These are phyloP conservation scores for Mythimna vitellina DNA, from an alignment of 2,888 invertebrate species.

Conservation along the genomic window DNA sequence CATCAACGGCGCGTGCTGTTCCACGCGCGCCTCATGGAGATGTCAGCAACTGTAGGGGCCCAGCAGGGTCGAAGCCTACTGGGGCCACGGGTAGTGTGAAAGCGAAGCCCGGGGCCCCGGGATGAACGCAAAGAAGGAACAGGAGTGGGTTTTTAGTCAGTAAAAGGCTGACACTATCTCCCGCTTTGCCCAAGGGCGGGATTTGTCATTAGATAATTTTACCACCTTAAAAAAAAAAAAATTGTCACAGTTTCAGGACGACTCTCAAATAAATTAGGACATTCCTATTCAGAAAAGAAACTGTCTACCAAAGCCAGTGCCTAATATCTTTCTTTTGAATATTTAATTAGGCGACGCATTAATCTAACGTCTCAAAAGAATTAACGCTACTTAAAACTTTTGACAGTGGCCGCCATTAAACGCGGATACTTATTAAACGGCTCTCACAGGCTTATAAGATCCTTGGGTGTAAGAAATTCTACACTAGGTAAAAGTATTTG, in stretches of 20 bases:
- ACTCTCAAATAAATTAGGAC: conserved; percentile 42
- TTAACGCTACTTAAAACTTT: conserved; percentile 67
- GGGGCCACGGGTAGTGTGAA: too few relatives aligned
- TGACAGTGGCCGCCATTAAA: conserved; percentile 66
- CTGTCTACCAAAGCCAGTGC: conserved; percentile 32
- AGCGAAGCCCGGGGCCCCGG: too few relatives aligned
- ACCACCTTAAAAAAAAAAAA: too few relatives aligned
- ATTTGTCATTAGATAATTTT: too few relatives aligned
- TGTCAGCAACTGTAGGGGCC: too few relatives aligned
- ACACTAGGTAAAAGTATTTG: neutral
- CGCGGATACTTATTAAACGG: conserved; percentile 57
- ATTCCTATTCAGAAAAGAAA: conserved; percentile 46
- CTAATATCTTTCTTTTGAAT: conserved; percentile 61
- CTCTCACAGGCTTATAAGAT: conserved; percentile 55
- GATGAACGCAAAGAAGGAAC: too few relatives aligned
- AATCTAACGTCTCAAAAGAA: conserved; percentile 68
- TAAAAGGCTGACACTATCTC: too few relatives aligned
- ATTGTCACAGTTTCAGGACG: neutral
- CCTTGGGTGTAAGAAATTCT: conserved; percentile 23
- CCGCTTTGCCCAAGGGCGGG: too few relatives aligned
- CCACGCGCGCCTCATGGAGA: too few relatives aligned
- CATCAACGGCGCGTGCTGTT: too few relatives aligned
- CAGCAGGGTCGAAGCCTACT: too few relatives aligned
- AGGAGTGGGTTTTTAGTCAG: too few relatives aligned
- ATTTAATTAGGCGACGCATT: conserved; percentile 68